These are phyloP conservation scores for Nannospalax galili DNA, from an alignment of 2,113 vertebrate species.

Conservation along the genomic window DNA sequence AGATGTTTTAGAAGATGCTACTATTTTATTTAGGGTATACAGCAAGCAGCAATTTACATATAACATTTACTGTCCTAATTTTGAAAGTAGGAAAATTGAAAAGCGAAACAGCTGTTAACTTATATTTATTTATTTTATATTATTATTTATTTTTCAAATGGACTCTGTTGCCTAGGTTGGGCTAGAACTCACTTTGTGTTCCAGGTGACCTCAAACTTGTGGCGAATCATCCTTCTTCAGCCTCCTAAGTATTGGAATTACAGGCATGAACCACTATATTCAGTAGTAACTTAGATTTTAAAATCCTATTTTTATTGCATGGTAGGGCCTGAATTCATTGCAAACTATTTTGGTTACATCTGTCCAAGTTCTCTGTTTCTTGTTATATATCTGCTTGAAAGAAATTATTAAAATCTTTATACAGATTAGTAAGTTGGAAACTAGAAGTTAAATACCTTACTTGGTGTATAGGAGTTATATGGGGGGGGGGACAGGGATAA, in stretches of 20 bases:
- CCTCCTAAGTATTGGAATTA: too few species aligned
- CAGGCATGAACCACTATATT: too few species aligned
- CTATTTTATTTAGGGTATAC: neutral
- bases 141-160: too few species aligned
- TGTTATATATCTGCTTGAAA: neutral
- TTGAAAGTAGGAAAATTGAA: neutral
- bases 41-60: neutral
- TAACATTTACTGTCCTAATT: neutral
- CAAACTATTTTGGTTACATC: neutral
- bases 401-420: neutral
- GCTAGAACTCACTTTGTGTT: neutral
- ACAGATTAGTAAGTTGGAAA: neutral
- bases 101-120: neutral
- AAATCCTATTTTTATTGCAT: constrained; percentile 25
- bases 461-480: neutral
- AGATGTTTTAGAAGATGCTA: neutral
- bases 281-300: neutral
- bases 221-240: neutral
- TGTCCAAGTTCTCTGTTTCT: neutral
- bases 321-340: neutral
- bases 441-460: neutral
- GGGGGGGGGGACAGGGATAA: neutral
- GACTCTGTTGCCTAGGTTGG: too few species aligned
- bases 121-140: too few species aligned
- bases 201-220: neutral